Base-by-base conservation (phyloP, 2,888 invertebrate species). In the Biston betularia region DNA sequence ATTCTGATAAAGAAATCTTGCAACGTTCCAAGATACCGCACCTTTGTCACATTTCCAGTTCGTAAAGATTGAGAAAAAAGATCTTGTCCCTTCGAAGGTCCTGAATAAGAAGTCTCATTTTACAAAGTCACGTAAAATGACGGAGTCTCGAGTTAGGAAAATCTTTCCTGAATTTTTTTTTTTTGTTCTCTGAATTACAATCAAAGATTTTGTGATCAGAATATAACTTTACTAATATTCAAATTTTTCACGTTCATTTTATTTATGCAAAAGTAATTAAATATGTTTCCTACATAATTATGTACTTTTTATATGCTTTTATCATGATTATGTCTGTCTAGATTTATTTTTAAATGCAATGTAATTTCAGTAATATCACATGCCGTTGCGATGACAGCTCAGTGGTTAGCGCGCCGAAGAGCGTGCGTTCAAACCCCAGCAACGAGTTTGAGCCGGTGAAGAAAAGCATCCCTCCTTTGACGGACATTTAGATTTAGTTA, bases 41-140 rank as follows among this genome's bases (percentile, higher is more conserved):
- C 54, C 49, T 67, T 62, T 63, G 38, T 54, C 54, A 58, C 49
- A 45, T 59, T 63, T 58, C 12, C 63, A 56, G 38, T 59, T 34
- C 40, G 63, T 63, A 45, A 63, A 55, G 50, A 63, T 63, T 50
- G 59, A 55, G 45, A 63, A 56, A 59, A 24, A 63, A 54, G 45
- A 60, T 59, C 59, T 50, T 45, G 63, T 63, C 67, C 59, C 54
- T 68, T 58, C 44, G 38, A 63, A 38, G 55, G 56, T n/a, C 55
- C 63, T 57, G 52, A 70, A 67, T 72, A 63, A 70, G 66, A 70
- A 67, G 71, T 70, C 68, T 73, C 68, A 71, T 71, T 73, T 68
- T 45, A 67, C 56, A 73, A 73, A 67, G 70, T 73, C 71, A 73
- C 71, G 73, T 66, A 67, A 57, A 67, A 63, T 59, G 59, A 57